Percentiles rank a stretch among this genome's conserved stretches.
These are phyloP conservation scores for Emydura subglobosa DNA, from an alignment of 2,113 vertebrate genomes.

Conservation along the genomic window DNA sequence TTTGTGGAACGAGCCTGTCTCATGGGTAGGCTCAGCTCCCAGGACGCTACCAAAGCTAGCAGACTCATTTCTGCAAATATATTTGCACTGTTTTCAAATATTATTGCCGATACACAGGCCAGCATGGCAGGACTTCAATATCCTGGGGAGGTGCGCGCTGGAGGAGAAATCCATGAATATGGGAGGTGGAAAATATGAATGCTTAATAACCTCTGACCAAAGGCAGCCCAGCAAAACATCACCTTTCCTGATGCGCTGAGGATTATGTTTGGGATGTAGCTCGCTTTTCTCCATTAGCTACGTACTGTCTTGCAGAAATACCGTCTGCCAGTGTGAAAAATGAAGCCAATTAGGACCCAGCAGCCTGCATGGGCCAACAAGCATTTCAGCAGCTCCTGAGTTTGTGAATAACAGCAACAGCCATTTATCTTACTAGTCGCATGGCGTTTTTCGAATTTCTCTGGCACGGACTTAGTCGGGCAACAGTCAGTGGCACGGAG, in stretches of 20 bases:
- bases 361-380: not conserved
- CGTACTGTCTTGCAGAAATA: not conserved
- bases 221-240: not conserved
- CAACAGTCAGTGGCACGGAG: not conserved
- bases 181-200: not conserved
- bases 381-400: not conserved
- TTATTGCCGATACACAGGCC: not conserved
- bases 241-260: not conserved
- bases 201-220: not conserved
- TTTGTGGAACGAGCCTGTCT: not conserved
- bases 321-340: not conserved
- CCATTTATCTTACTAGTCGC: not conserved
- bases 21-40: not conserved
- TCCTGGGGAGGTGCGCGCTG: not conserved
- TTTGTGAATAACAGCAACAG: not conserved
- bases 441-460: not conserved
- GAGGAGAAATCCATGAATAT: not conserved
- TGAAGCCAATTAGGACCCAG: not conserved
- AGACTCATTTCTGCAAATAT: not conserved
- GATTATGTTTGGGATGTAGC: not conserved
- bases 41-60: not conserved
- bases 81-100: not conserved
- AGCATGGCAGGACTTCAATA: not conserved
- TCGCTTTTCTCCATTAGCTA: not conserved
- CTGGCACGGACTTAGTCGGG: not conserved